Conservation (phyloP, 2,113 vertebrate genomes). For the Platichthys stellatus region DNA sequence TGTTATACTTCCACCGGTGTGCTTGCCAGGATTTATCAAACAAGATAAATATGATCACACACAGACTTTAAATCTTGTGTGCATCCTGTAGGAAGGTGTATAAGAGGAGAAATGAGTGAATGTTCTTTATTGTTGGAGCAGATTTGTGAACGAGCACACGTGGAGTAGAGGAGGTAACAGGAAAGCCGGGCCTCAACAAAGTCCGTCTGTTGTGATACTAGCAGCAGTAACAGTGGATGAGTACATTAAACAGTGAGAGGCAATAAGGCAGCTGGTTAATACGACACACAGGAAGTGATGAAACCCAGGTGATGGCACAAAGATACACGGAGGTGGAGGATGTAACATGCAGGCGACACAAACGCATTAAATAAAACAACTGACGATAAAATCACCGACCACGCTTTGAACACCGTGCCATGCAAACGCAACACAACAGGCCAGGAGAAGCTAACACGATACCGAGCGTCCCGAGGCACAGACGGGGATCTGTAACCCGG, state of each 20-base stretch:
- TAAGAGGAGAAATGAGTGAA: not conserved
- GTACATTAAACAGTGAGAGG: constrained; percentile 60
- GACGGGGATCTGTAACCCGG: constrained; percentile 11
- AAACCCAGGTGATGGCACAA: constrained; percentile 36
- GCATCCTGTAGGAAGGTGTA: constrained; percentile 31
- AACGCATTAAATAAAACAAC: not conserved
- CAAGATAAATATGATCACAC: not conserved
- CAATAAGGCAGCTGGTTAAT: constrained; percentile 67
- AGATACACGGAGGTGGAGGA: constrained; percentile 3
- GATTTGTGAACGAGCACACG: constrained; percentile 24
- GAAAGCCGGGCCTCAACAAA: constrained; percentile 34
- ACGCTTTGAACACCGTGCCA: constrained; percentile 29
- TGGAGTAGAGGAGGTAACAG: constrained; percentile 33
- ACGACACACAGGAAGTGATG: constrained; percentile 52
- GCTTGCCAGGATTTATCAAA: constrained; percentile 12
- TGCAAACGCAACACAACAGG: constrained; percentile 50
- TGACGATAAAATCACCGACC: constrained; percentile 27
- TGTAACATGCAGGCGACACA: constrained; percentile 40
- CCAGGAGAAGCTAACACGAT: not conserved
- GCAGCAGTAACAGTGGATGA: constrained; percentile 28
- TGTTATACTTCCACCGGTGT: constrained; percentile 28
- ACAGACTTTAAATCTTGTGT: not conserved
- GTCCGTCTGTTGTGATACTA: not conserved
- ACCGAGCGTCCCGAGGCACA: constrained; percentile 40
- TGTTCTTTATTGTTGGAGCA: not conserved